Evolutionary conservation across 2,113 vertebrate genomes (phyloP), one percentile per base, ranked within the genome.

Genomic region (Cepphus grylle): DNA sequence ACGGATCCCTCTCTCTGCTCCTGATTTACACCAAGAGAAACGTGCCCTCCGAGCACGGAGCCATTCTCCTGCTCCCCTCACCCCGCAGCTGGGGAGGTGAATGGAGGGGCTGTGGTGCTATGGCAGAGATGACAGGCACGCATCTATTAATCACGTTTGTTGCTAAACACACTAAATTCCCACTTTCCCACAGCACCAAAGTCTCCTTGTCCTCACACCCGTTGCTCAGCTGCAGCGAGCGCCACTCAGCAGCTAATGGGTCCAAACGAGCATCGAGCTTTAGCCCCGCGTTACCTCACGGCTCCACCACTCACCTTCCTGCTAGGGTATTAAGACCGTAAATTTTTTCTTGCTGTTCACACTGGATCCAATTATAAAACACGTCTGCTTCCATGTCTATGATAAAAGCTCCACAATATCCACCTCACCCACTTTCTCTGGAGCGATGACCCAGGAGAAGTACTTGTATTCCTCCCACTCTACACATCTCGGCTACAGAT

Each of bases 41-140:
- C 0, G 0, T 52, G 47, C 22, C 30, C 29, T 26, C 72, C 0
- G 8, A 62, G 52, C 73, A 15, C 0, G 0, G 43, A n/a, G 67
- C 22, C 0, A 4, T 59, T 34, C 12, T 53, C 38, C 62, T 1
- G 9, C 76, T 69, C 5, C 42, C 76, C 43, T 45, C 56, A 47
- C 71, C 30, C 38, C 3, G 9, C 12, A 0, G 47, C 62, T 2
- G 1, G 15, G 72, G 61, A 32, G 87, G 65, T 69, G 84, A 76
- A 90, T 6, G 63, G 36, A 56, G 47, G 61, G 59, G n/a, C 7
- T 2, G 2, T 0, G 12, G 38, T n/a, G 74, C 81, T 55, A 42
- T 50, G 4, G 1, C 67, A 74, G 82, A 36, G 76, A 55, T 52
- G 91, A 67, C 65, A 80, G 38, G 55, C 87, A 86, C 6, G 0